These are phyloP conservation scores for Nomada ruficornis DNA, from an alignment of 2,888 invertebrate species.

Conservation along the genomic window DNA sequence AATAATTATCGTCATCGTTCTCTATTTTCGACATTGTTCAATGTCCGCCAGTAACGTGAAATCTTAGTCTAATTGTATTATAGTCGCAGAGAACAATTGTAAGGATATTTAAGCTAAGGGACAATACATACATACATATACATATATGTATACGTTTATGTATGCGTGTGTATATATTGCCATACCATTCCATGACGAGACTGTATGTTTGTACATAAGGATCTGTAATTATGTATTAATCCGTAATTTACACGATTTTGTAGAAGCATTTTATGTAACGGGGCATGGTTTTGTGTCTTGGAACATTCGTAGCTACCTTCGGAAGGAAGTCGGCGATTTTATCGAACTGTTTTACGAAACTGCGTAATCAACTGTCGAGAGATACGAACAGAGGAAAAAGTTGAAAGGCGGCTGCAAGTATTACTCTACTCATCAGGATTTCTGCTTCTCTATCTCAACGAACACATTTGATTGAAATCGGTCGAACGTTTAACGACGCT, in stretches of 20 bases:
- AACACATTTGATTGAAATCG: neutral
- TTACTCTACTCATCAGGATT: conserved; percentile 19
- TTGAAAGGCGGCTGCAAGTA: conserved; percentile 20
- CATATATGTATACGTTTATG: neutral
- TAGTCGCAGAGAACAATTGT: conserved; percentile 55
- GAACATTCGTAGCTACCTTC: conserved; percentile 57
- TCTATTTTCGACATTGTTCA: conserved; percentile 30
- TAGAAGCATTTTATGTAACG: conserved; percentile 70
- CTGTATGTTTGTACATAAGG: conserved; percentile 80
- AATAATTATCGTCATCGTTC: conserved; percentile 2
- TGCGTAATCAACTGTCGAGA: conserved; percentile 11
- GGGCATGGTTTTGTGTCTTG: conserved; percentile 64
- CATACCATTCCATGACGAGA: conserved; percentile 81
- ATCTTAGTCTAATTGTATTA: conserved; percentile 62
- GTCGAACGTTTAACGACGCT: neutral
- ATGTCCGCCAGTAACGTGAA: conserved; percentile 47
- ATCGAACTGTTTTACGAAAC: conserved; percentile 38
- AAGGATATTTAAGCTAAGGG: conserved; percentile 66
- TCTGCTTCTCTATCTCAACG: conserved; percentile 10
- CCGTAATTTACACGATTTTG: conserved; percentile 70
- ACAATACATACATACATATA: conserved; percentile 51
- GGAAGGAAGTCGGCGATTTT: conserved; percentile 38
- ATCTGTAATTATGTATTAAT: conserved; percentile 74
- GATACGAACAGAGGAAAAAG: neutral
- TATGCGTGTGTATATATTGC: conserved; percentile 58